Evolutionary conservation across 2,888 invertebrate species (phyloP).

Genomic region (Furcula furcula): DNA sequence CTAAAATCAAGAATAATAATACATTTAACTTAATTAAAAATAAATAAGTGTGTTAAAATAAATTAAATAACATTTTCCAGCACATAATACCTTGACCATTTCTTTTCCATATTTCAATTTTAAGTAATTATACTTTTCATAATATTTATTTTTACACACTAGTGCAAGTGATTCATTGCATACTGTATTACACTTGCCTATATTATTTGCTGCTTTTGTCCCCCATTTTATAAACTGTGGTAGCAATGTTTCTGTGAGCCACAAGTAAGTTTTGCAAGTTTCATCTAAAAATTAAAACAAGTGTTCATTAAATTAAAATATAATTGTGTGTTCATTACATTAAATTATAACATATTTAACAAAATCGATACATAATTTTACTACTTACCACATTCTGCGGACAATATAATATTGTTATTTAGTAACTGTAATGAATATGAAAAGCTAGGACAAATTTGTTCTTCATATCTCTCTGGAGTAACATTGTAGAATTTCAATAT

Average conservation of each 20-base stretch:
- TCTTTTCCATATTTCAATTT: conserved; percentile 90
- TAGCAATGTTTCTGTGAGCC: conserved; percentile 81
- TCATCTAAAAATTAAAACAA: conserved; percentile 41
- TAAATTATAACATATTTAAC: not conserved
- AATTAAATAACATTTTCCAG: no score
- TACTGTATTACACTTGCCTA: conserved; percentile 22
- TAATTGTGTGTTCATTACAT: not conserved
- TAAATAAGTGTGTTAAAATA: not conserved
- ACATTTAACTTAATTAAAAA: conserved; percentile 1
- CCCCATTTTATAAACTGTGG: conserved; percentile 85
- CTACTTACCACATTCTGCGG: conserved; percentile 58
- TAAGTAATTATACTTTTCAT: conserved; percentile 85
- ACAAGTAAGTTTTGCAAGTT: conserved; percentile 53
- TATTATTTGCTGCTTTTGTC: conserved; percentile 50
- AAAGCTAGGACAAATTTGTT: conserved; percentile 70
- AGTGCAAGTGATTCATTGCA: conserved; percentile 83
- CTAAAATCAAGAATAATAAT: conserved; percentile 46
- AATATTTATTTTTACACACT: conserved; percentile 86
- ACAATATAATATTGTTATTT: conserved; percentile 56
- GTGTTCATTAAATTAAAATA: conserved; percentile 4
- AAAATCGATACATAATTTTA: not conserved
- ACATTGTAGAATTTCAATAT: conserved; percentile 73
- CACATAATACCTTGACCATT: conserved; percentile 83
- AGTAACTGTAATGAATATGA: conserved; percentile 67
- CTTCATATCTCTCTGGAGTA: conserved; percentile 48